These are phyloP conservation scores for Petrolisthes cinctipes DNA, from an alignment of 2,888 invertebrate species.

Conservation along the genomic window DNA sequence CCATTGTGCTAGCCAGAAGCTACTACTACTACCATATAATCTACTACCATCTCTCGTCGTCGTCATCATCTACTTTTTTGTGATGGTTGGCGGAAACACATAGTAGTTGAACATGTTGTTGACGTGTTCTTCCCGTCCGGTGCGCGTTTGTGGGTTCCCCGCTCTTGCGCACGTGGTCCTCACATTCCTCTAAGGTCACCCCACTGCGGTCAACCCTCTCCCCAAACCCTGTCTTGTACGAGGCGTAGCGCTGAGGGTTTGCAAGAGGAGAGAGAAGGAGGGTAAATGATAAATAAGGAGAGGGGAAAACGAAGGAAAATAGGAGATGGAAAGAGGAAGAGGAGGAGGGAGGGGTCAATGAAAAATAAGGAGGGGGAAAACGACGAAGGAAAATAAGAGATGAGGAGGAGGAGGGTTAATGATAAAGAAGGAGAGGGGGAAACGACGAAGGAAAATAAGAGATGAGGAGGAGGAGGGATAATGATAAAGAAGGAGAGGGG, in stretches of 20 bases:
- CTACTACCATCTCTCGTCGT: neutral
- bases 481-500: too few species aligned
- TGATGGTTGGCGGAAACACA: slow-evolving; percentile 43
- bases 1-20: too few species aligned
- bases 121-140: slow-evolving; percentile 52
- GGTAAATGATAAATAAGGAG: neutral
- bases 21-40: too few species aligned
- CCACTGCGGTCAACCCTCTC: slow-evolving; percentile 57
- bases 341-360: too few species aligned
- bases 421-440: too few species aligned
- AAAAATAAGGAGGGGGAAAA: too few species aligned
- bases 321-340: too few species aligned
- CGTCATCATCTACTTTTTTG: neutral
- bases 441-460: too few species aligned
- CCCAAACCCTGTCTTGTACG: slow-evolving; percentile 68
- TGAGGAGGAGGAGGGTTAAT: too few species aligned
- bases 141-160: slow-evolving; percentile 40
- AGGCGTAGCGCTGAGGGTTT: slow-evolving; percentile 53
- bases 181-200: slow-evolving; percentile 59
- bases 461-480: too few species aligned
- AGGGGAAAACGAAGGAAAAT: neutral
- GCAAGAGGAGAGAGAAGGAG: neutral
- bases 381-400: too few species aligned
- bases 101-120: slow-evolving; percentile 58
- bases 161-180: slow-evolving; percentile 56